A percentile compares a stretch with the other conserved stretches of the same genome.
These are phyloP conservation scores for Cylloceria caligata DNA, from an alignment of 2,888 invertebrate species.

Conservation along the genomic window DNA sequence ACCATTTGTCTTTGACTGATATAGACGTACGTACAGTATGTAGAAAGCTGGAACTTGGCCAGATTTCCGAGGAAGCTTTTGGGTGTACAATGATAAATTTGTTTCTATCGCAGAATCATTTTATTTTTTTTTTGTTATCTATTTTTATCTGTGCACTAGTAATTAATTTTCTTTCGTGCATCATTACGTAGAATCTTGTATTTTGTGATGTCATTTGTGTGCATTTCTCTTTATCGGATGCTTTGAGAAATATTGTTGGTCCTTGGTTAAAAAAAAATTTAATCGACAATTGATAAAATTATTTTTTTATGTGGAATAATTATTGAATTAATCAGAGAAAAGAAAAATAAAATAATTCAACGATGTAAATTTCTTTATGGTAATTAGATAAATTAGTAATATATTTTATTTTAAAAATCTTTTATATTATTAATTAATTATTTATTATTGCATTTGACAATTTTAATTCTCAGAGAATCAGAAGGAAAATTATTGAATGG, in stretches of 20 bases:
- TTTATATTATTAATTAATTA: too few relatives aligned
- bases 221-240: too few relatives aligned
- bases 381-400: too few relatives aligned
- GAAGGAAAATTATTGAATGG: slow-evolving; percentile 1
- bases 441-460: too few relatives aligned
- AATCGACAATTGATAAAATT: too few relatives aligned
- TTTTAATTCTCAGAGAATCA: not conserved
- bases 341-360: too few relatives aligned
- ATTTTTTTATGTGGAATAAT: too few relatives aligned
- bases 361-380: too few relatives aligned
- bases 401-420: too few relatives aligned
- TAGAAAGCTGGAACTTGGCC: slow-evolving; percentile 40
- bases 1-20: slow-evolving; percentile 37
- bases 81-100: slow-evolving; percentile 53
- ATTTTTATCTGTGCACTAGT: slow-evolving; percentile 18
- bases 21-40: slow-evolving; percentile 39
- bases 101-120: slow-evolving; percentile 29
- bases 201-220: slow-evolving; percentile 10
- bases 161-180: slow-evolving; percentile 47
- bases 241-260: not conserved
- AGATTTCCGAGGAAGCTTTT: slow-evolving; percentile 19
- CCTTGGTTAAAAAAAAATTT: too few relatives aligned
- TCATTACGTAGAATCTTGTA: slow-evolving; percentile 2
- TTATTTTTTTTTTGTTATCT: slow-evolving; percentile 10
- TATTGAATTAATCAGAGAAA: too few relatives aligned